Evolutionary conservation across 2,888 invertebrate species (phyloP).

Genomic region (Ophion slaviceki): DNA sequence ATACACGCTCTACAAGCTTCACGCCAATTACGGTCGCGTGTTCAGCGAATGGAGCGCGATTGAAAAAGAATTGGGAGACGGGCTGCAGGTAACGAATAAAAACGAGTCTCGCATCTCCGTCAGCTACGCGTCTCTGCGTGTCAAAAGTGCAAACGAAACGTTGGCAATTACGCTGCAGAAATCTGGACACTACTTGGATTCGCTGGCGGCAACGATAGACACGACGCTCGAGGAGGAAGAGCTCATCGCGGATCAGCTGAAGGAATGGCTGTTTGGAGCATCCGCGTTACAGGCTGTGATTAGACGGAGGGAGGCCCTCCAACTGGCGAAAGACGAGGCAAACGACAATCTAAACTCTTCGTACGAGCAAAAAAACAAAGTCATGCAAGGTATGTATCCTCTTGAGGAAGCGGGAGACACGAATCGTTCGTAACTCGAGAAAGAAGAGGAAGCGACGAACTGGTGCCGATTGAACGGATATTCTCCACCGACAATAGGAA

Average conservation of each 20-base stretch:
- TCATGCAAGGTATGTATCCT: conserved; percentile 81
- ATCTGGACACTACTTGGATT: conserved; percentile 88
- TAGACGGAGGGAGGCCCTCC: conserved; percentile 89
- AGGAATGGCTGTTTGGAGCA: conserved; percentile 92
- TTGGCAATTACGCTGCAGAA: conserved; percentile 78
- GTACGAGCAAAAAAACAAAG: conserved; percentile 84
- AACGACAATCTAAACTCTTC: conserved; percentile 86
- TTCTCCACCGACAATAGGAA: conserved; percentile 83
- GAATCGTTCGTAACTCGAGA: background rate
- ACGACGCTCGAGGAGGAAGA: conserved; percentile 92
- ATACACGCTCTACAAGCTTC: conserved; percentile 91
- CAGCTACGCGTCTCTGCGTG: background rate
- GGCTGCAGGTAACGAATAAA: conserved; percentile 85
- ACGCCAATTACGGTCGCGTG: conserved; percentile 92
- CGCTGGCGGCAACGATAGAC: conserved; percentile 90
- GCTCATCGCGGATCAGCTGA: conserved; percentile 92
- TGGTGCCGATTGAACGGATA: background rate
- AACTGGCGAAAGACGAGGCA: conserved; percentile 89
- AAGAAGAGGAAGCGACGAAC: background rate
- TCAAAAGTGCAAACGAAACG: background rate
- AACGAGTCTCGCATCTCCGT: background rate
- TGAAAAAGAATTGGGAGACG: conserved; percentile 93
- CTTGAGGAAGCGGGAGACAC: background rate
- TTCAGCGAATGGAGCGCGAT: conserved; percentile 94
- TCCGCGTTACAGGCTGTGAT: conserved; percentile 90